Conservation (phyloP, 2,797 vertebrate genomes). For the Hydrophis major region DNA sequence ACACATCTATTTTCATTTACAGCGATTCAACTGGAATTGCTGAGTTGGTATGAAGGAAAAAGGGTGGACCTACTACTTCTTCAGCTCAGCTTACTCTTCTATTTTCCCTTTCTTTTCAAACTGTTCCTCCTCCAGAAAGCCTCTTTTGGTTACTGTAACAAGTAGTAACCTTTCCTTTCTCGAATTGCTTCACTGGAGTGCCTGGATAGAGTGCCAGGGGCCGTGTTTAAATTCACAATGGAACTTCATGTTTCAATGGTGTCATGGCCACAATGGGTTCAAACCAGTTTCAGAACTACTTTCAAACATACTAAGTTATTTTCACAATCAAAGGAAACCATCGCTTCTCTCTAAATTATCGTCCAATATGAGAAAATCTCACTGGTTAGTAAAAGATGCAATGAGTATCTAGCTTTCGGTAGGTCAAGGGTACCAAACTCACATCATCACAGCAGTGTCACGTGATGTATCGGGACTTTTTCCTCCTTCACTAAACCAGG, state of each 20-base stretch:
- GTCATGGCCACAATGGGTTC: background rate
- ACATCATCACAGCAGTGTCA: too few species aligned
- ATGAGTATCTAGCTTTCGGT: background rate
- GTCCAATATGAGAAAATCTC: background rate
- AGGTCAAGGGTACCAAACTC: too few species aligned
- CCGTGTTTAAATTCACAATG: background rate
- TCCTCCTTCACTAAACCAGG: too few species aligned
- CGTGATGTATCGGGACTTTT: too few species aligned
- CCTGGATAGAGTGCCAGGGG: background rate
- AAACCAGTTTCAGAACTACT: background rate
- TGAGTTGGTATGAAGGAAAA: background rate
- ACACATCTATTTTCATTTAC: background rate
- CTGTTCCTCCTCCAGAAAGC: background rate
- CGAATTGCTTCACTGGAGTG: background rate
- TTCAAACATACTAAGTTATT: background rate
- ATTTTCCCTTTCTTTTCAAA: background rate
- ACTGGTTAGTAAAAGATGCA: background rate
- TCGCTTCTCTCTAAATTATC: background rate
- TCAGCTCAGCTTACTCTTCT: background rate
- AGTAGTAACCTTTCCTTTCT: background rate
- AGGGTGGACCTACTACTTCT: background rate
- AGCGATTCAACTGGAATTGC: background rate
- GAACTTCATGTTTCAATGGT: background rate
- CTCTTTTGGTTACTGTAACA: background rate
- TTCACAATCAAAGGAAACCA: background rate